Percentiles rank a stretch among this genome's conserved stretches.
phyloP scores from a whole-genome alignment of 2,888 invertebrate genomes.

The Petrolisthes manimaculis region DNA sequence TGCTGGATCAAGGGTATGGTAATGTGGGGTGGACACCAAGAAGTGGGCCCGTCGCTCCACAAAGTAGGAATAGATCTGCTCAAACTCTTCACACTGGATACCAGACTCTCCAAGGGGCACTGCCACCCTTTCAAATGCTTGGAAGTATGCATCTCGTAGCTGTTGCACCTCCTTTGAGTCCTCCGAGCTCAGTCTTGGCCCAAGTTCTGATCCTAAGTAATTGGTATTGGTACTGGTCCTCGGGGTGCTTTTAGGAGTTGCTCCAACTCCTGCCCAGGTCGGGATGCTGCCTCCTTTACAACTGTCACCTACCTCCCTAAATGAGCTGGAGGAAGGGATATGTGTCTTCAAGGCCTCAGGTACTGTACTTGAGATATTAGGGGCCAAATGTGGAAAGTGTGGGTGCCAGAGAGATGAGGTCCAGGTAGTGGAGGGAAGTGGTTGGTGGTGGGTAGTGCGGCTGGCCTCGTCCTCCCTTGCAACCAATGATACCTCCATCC shows the following conservation, averaged over 20 bases:
- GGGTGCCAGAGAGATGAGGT: not conserved
- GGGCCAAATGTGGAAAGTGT: not conserved
- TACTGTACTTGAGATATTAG: not conserved
- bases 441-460: not conserved
- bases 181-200: not conserved
- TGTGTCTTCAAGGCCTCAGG: not conserved
- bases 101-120: constrained; percentile 12
- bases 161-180: constrained; percentile 30
- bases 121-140: not conserved
- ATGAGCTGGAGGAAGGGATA: not conserved
- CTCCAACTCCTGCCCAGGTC: not conserved
- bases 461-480: constrained; percentile 1
- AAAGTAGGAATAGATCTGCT: constrained; percentile 29
- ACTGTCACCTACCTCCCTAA: not conserved
- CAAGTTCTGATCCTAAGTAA: not conserved
- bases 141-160: constrained; percentile 11
- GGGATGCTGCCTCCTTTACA: not conserved
- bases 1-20: constrained; percentile 27
- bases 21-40: constrained; percentile 37
- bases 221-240: not conserved
- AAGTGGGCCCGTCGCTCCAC: constrained; percentile 47
- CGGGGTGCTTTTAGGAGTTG: not conserved
- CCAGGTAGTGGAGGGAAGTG: not conserved
- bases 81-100: constrained; percentile 29
- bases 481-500: constrained; percentile 42